Conservation (phyloP, 2,888 invertebrate species). For the Campoplex nolae region DNA sequence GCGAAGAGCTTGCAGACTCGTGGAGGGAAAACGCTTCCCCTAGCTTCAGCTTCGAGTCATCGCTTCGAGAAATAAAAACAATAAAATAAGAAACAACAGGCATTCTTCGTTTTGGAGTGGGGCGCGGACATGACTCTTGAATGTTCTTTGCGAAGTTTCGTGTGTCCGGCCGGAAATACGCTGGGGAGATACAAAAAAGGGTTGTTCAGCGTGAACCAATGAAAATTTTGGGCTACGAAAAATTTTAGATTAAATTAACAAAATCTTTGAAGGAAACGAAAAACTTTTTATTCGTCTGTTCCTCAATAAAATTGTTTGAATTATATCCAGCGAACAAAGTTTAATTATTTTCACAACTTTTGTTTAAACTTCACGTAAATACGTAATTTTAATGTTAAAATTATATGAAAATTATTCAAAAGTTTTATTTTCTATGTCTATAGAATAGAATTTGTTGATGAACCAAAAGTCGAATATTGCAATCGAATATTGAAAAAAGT, state of each 20-base stretch:
- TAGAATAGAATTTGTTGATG: background rate
- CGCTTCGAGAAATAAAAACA: background rate
- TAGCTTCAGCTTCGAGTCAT: slow-evolving; percentile 21
- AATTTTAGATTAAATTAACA: too few species aligned
- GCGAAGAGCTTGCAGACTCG: slow-evolving; percentile 49
- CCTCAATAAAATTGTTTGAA: too few species aligned
- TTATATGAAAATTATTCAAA: too few species aligned
- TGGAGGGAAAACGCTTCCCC: slow-evolving; percentile 21
- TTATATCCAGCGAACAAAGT: too few species aligned
- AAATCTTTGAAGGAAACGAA: background rate
- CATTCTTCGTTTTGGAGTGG: background rate
- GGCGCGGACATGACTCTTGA: background rate
- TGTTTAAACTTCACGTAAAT: too few species aligned
- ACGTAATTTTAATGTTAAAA: too few species aligned
- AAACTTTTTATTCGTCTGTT: too few species aligned
- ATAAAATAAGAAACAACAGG: slow-evolving; percentile 37
- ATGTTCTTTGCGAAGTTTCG: background rate
- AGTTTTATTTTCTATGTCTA: too few species aligned
- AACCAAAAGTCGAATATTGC: background rate
- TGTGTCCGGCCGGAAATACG: background rate
- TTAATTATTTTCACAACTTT: too few species aligned
- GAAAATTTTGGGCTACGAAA: background rate
- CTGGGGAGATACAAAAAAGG: background rate
- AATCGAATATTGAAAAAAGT: background rate
- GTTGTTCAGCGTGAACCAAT: background rate